Evolutionary conservation across 1,140 invertebrate species (phyloP).

Genomic region (Bemisia tabaci): DNA sequence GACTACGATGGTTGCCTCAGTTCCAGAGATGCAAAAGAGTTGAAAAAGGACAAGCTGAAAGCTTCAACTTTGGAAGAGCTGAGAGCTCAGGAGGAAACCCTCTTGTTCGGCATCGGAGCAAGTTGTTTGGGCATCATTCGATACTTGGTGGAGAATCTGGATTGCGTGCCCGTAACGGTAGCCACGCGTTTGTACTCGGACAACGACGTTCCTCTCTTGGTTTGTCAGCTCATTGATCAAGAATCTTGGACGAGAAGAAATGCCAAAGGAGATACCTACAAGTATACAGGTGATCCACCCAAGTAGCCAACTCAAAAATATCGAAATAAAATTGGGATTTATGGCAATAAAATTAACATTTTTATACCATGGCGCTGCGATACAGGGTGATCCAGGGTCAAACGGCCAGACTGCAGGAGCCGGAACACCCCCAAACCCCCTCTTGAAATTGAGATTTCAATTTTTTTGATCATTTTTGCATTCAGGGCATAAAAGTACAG

Average conservation of each 20-base stretch:
- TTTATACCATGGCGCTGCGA: too few species aligned
- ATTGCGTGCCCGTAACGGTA: slow-evolving; percentile 44
- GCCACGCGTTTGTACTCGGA: slow-evolving; percentile 44
- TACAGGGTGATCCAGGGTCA: too few species aligned
- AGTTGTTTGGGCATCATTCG: slow-evolving; percentile 53
- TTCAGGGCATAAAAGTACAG: too few species aligned
- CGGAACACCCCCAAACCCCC: too few species aligned
- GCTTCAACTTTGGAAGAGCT: slow-evolving; percentile 42
- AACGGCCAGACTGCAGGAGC: too few species aligned
- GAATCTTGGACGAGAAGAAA: slow-evolving; percentile 52
- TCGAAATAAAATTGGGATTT: too few species aligned
- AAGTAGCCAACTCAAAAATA: slow-evolving; percentile 5
- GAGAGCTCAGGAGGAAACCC: slow-evolving; percentile 42
- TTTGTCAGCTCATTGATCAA: slow-evolving; percentile 47
- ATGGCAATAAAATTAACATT: too few species aligned
- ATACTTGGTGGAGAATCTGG: slow-evolving; percentile 39
- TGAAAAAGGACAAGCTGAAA: too few species aligned
- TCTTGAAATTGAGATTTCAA: too few species aligned
- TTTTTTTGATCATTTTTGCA: too few species aligned
- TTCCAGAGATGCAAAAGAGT: too few species aligned
- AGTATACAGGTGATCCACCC: slow-evolving; percentile 32
- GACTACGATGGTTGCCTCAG: too few species aligned
- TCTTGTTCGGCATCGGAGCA: slow-evolving; percentile 55
- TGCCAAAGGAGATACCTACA: slow-evolving; percentile 36
- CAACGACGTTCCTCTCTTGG: slow-evolving; percentile 56